Evolutionary conservation across 2,888 invertebrate species (phyloP).

Genomic region (Leptinotarsa peninsularis): DNA sequence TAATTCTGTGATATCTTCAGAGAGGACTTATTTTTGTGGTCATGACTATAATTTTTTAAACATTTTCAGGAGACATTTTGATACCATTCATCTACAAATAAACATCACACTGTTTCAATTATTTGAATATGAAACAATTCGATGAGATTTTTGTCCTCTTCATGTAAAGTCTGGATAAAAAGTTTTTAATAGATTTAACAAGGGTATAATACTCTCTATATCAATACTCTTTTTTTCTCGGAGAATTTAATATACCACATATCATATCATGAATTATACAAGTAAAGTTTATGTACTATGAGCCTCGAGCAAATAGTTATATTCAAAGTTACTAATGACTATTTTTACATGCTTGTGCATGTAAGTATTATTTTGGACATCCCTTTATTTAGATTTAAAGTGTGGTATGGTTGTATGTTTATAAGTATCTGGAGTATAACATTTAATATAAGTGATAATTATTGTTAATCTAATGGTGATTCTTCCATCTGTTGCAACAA

Average conservation of each 20-base stretch:
- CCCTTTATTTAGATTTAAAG: constrained; percentile 3
- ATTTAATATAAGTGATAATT: background rate
- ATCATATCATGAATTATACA: no score
- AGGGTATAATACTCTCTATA: background rate
- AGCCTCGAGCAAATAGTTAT: background rate
- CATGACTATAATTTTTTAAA: background rate
- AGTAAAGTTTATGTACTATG: background rate
- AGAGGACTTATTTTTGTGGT: background rate
- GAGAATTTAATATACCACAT: no score
- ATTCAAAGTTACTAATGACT: no score
- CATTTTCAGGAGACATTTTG: no score
- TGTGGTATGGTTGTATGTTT: constrained; percentile 11
- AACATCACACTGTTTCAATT: no score
- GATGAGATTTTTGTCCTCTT: background rate
- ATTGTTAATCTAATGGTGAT: constrained; percentile 13
- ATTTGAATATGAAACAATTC: no score
- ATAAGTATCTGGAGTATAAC: background rate
- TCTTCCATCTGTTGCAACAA: background rate
- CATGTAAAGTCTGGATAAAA: no score
- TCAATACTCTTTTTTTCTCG: background rate
- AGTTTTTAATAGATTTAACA: no score
- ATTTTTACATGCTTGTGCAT: background rate
- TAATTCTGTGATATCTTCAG: constrained; percentile 5
- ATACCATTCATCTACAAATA: no score
- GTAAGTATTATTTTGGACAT: background rate